Evolutionary conservation across 2,888 invertebrate genomes (phyloP).

Genomic region (Microctonus hyperodae): DNA sequence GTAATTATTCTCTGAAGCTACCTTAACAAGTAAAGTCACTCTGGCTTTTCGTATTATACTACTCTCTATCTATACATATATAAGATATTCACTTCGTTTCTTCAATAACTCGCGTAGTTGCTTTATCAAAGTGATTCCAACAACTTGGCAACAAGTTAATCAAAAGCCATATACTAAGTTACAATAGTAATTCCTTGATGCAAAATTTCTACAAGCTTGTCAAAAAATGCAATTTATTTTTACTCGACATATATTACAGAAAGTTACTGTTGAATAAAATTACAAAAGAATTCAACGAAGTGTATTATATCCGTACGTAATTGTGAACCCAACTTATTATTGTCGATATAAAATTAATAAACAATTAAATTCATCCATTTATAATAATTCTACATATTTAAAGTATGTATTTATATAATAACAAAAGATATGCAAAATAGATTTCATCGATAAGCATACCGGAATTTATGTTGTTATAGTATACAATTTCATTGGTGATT

Average conservation of each 20-base stretch:
- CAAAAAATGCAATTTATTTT: not conserved
- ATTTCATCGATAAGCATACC: slow-evolving; percentile 5
- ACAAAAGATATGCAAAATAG: too few species aligned
- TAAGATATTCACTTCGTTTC: not conserved
- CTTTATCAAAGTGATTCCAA: slow-evolving; percentile 37
- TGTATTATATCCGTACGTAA: too few species aligned
- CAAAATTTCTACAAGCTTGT: not conserved
- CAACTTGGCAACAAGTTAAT: slow-evolving; percentile 52
- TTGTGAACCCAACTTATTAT: too few species aligned
- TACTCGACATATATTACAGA: not conserved
- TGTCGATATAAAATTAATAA: too few species aligned
- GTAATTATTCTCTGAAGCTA: slow-evolving; percentile 47
- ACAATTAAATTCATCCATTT: not conserved
- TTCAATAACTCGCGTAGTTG: not conserved
- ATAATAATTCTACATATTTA: too few species aligned
- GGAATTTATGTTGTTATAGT: not conserved
- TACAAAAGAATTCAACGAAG: too few species aligned
- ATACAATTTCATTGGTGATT: slow-evolving; percentile 16
- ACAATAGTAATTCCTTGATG: not conserved
- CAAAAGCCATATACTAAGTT: slow-evolving; percentile 25
- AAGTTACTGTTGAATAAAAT: not conserved
- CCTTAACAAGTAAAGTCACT: slow-evolving; percentile 56
- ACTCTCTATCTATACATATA: not conserved
- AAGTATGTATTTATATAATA: too few species aligned
- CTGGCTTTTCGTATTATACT: slow-evolving; percentile 17